phyloP scores from a whole-genome alignment of 2,113 vertebrate genomes.

The Hemiprocne comata region DNA sequence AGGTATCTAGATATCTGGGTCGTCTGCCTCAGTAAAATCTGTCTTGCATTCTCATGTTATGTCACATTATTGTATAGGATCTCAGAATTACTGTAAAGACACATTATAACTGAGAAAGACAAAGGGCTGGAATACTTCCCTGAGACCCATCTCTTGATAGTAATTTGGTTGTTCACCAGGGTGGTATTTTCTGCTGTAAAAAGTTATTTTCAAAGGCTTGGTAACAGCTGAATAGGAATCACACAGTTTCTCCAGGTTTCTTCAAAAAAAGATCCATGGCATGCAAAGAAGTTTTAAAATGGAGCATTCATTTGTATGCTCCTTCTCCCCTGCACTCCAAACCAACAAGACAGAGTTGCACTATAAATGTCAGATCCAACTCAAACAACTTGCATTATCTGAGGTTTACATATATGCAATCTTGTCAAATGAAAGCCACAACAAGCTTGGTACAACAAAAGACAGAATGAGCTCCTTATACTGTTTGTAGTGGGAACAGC shows the following conservation, averaged over 20 bases:
- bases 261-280: background rate
- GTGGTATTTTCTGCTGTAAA: background rate
- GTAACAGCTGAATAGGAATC: background rate
- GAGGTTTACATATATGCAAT: background rate
- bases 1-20: too few relatives aligned
- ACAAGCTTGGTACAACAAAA: slow-evolving; percentile 24
- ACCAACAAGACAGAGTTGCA: rapidly evolving
- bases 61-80: background rate
- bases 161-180: background rate
- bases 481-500: slow-evolving; percentile 40
- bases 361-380: background rate
- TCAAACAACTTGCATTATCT: background rate
- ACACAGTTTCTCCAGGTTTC: background rate
- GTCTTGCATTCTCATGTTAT: background rate
- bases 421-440: slow-evolving; percentile 43
- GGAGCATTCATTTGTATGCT: background rate
- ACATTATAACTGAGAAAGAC: background rate
- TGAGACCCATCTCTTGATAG: background rate
- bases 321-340: background rate
- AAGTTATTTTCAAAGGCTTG: background rate
- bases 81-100: background rate
- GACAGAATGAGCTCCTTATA: slow-evolving; percentile 51
- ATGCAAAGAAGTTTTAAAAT: background rate
- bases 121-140: background rate
- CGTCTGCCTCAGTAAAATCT: background rate